phyloP scores from a whole-genome alignment of 2,888 invertebrate species.

The Cactoblastis cactorum region DNA sequence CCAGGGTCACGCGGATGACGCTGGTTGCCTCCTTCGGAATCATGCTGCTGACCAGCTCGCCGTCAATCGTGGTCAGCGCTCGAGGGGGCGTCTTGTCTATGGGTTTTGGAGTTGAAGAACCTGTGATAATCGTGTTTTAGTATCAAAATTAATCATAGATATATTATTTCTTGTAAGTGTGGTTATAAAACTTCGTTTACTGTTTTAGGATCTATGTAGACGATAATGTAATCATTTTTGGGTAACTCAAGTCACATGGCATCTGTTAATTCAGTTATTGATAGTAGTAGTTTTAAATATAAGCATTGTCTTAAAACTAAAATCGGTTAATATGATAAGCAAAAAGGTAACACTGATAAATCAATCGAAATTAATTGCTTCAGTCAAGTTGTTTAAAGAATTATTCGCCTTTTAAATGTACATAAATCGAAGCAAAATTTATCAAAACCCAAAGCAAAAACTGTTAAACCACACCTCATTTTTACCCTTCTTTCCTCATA shows the following conservation, averaged over 20 bases:
- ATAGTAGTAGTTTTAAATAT: too few species aligned
- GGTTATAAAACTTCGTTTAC: too few species aligned
- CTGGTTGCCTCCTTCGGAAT: slow-evolving; percentile 80
- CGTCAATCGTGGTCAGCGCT: slow-evolving; percentile 64
- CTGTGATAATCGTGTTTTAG: slow-evolving; percentile 35
- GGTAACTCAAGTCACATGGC: too few species aligned
- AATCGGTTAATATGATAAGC: too few species aligned
- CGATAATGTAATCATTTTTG: too few species aligned
- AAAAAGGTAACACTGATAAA: too few species aligned
- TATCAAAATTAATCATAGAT: background rate
- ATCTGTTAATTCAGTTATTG: too few species aligned
- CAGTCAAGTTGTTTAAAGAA: too few species aligned
- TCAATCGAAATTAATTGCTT: too few species aligned
- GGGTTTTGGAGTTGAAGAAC: slow-evolving; percentile 66
- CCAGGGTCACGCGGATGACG: slow-evolving; percentile 86
- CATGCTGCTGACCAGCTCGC: slow-evolving; percentile 71
- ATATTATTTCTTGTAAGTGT: background rate
- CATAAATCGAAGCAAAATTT: background rate
- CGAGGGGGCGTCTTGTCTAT: slow-evolving; percentile 59
- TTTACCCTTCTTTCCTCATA: background rate
- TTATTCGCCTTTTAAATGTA: too few species aligned
- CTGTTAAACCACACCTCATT: background rate
- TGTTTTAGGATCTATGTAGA: too few species aligned
- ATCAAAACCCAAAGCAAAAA: background rate
- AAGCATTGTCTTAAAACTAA: too few species aligned